phyloP scores from a whole-genome alignment of 64 coral and sea anemone species.

The Orbicella faveolata region DNA sequence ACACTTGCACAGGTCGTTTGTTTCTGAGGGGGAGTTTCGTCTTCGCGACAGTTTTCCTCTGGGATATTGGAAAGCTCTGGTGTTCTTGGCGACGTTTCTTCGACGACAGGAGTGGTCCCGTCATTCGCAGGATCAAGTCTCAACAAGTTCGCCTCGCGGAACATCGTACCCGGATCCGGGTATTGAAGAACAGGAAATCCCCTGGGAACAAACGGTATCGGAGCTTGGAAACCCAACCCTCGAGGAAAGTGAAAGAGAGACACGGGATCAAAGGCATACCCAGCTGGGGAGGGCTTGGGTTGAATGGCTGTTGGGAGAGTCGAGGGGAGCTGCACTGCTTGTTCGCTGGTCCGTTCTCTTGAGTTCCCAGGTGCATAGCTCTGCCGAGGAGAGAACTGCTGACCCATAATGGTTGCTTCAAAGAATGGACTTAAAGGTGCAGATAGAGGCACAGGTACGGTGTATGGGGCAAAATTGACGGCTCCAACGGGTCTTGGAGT shows the following conservation, averaged over 20 bases:
- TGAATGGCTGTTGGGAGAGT: background rate
- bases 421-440: background rate
- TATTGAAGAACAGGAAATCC: background rate
- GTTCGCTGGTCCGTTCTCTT: background rate
- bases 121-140: background rate
- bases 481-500: background rate
- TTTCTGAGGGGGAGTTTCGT: background rate
- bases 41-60: background rate
- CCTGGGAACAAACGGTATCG: background rate
- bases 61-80: background rate
- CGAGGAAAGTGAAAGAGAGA: background rate
- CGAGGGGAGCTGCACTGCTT: background rate
- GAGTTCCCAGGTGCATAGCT: background rate
- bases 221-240: background rate
- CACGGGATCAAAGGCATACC: background rate
- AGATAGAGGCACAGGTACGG: background rate
- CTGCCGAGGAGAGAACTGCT: background rate
- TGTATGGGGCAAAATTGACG: background rate
- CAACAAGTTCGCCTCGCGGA: conserved; percentile 11
- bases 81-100: background rate
- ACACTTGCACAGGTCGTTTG: background rate
- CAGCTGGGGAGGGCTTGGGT: background rate
- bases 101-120: background rate
- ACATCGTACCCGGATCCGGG: conserved; percentile 15
- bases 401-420: background rate